These are phyloP conservation scores for Cyphomyrus discorhynchus DNA, from an alignment of 2,113 vertebrate species.

Conservation along the genomic window DNA sequence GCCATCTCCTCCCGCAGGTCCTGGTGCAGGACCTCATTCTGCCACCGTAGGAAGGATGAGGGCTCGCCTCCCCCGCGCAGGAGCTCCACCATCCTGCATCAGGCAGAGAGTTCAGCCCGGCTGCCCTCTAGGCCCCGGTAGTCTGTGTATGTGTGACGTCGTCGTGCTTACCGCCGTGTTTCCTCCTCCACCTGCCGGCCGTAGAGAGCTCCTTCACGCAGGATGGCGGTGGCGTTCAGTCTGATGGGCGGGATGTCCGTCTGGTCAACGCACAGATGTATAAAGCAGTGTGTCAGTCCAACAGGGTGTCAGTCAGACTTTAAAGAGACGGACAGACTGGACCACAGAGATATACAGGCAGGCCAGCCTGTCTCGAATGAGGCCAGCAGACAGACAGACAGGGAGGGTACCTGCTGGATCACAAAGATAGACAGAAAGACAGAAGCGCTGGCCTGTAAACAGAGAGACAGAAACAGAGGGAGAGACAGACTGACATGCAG, in stretches of 20 bases:
- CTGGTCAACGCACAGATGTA: slow-evolving; percentile 26
- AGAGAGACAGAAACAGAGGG: not conserved
- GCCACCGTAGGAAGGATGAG: slow-evolving; percentile 75
- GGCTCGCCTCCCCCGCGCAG: slow-evolving; percentile 64
- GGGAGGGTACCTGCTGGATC: not conserved
- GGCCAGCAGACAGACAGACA: not conserved
- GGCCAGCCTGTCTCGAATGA: not conserved
- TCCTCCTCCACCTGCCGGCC: slow-evolving; percentile 71
- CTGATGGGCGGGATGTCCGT: slow-evolving; percentile 61
- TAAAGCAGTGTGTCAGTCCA: not conserved
- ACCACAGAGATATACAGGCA: not conserved
- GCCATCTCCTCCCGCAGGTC: slow-evolving; percentile 66
- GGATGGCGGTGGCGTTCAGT: slow-evolving; percentile 77
- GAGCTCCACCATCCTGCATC: slow-evolving; percentile 54
- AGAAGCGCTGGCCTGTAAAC: not conserved
- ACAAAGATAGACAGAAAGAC: not conserved
- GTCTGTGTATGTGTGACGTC: not conserved
- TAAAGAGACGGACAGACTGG: not conserved
- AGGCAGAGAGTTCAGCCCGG: not conserved
- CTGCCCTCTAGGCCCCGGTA: not conserved
- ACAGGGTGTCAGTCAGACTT: not conserved
- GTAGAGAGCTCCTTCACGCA: slow-evolving; percentile 72
- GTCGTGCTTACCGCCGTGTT: slow-evolving; percentile 63
- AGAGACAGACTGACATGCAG: not conserved
- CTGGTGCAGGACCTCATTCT: slow-evolving; percentile 68